Evolutionary conservation across 2,797 vertebrate genomes (phyloP).

Genomic region (Nyctibius grandis): DNA sequence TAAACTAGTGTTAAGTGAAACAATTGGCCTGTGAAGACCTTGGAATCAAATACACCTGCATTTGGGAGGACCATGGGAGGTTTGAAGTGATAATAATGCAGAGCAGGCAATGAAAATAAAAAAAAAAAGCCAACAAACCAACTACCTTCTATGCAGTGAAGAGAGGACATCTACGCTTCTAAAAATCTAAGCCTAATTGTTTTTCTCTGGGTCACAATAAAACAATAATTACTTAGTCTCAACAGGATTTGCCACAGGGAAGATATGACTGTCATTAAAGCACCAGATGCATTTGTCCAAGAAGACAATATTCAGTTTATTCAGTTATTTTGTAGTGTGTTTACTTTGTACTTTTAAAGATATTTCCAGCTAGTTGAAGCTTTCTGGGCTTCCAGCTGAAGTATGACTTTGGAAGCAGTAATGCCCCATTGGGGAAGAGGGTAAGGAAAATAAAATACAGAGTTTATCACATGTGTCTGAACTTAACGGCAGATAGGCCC

Average conservation of each 20-base stretch:
- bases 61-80: not conserved
- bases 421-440: not conserved
- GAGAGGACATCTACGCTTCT: not conserved
- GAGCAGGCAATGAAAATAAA: not conserved
- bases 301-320: not conserved
- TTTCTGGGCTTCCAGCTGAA: not conserved
- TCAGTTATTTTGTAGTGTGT: not conserved
- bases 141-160: not conserved
- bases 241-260: not conserved
- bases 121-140: not conserved
- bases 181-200: not conserved
- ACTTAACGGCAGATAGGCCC: not conserved
- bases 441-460: not conserved
- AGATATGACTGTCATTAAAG: not conserved
- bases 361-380: not conserved
- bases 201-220: not conserved
- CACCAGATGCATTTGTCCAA: not conserved
- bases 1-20: constrained; percentile 1
- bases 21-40: not conserved
- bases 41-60: not conserved
- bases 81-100: not conserved
- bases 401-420: not conserved
- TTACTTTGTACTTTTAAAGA: not conserved
- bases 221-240: not conserved
- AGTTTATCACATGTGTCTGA: constrained; percentile 7